Evolutionary conservation across 2,888 invertebrate species (phyloP).

Genomic region (Sphaerophoria taeniata): DNA sequence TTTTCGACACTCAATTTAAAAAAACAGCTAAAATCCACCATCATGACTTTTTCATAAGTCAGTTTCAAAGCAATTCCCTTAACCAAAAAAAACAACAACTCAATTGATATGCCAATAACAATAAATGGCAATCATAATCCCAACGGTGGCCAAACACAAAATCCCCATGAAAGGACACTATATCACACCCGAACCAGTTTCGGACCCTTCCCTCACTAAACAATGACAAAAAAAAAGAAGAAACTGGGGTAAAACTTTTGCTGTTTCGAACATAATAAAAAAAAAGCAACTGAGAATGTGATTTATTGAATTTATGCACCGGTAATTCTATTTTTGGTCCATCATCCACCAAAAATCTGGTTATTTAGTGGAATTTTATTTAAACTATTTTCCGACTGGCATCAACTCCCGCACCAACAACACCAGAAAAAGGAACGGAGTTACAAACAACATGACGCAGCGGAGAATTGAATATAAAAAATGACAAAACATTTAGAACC

Average conservation of each 20-base stretch:
- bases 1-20: constrained; percentile 53
- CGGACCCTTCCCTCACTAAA: background rate
- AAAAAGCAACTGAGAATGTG: constrained; percentile 31
- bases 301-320: constrained; percentile 73
- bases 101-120: constrained; percentile 68
- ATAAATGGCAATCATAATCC: constrained; percentile 70
- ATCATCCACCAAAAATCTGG: constrained; percentile 72
- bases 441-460: background rate
- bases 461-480: constrained; percentile 50
- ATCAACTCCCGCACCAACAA: background rate
- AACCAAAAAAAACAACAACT: constrained; percentile 31
- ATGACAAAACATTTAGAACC: constrained; percentile 61
- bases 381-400: constrained; percentile 62
- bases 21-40: constrained; percentile 7
- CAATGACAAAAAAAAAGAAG: too few relatives aligned
- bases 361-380: constrained; percentile 73
- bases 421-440: background rate
- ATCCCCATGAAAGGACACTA: constrained; percentile 19
- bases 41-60: constrained; percentile 23
- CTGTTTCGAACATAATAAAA: constrained; percentile 10
- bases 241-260: constrained; percentile 25
- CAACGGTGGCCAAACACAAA: constrained; percentile 7
- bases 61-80: constrained; percentile 58
- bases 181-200: constrained; percentile 8
- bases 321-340: constrained; percentile 70